Conservation (phyloP, 1,140 invertebrate genomes). For the Diabrotica undecimpunctata region DNA sequence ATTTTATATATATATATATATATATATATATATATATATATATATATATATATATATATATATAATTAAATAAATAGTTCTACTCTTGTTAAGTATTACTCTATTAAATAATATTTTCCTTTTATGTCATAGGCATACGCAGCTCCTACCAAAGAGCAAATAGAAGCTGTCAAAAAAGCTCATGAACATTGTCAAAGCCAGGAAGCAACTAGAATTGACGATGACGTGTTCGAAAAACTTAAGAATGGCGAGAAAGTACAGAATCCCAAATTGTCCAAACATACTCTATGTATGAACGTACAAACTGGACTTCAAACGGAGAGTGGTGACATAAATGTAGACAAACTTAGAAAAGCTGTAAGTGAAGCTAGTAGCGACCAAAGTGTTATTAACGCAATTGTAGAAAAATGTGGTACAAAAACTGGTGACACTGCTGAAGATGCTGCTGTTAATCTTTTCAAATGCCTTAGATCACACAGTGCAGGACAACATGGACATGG, state of each 20-base stretch:
- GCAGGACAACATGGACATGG: neutral
- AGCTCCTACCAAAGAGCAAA: neutral
- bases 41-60: no score
- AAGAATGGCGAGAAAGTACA: neutral
- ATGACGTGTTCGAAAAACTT: neutral
- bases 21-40: no score
- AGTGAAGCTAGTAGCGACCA: neutral
- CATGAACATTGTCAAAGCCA: neutral
- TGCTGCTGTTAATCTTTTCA: neutral
- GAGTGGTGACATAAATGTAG: neutral
- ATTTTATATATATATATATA: no score
- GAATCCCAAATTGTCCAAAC: neutral
- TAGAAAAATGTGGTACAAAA: neutral
- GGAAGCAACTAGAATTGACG: neutral
- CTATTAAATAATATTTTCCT: no score
- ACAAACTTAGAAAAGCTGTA: neutral
- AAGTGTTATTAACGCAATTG: neutral
- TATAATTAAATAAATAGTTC: no score
- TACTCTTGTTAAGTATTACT: no score
- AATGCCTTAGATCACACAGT: neutral
- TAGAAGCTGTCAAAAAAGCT: neutral
- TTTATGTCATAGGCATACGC: no score
- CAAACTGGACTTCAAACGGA: neutral
- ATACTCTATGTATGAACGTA: neutral
- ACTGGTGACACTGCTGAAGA: neutral